Evolutionary conservation across 2,797 vertebrate species (phyloP), one percentile per base, ranked within the genome.

Genomic region (Allochrocebus solatus): DNA sequence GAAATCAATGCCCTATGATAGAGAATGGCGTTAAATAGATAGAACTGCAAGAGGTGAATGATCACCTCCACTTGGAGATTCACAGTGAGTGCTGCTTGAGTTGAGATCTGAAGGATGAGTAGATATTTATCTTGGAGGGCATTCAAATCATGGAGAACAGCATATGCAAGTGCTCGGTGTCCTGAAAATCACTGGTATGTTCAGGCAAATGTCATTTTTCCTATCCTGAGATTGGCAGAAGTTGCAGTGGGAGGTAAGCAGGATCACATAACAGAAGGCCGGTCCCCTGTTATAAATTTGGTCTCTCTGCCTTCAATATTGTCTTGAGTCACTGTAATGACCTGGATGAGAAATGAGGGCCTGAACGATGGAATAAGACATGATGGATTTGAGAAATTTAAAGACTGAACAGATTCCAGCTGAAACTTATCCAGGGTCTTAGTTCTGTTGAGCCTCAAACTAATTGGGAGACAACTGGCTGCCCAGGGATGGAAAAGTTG

Each of bases 401-500:
- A 81, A 86, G 55, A 81, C 1, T 75, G 93, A 95, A 94, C 8
- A 41, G 13, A 87, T 24, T 93, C 97, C 97, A 98, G 83, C 89
- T 98, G 97, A 97, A 96, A 72, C 17, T 74, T 87, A 81, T 79
- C 96, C 97, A 98, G 46, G n/a, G 41, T 78, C 82, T 61, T 33
- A 30, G 89, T 82, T 93, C 97, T 98, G 98, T 76, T 86, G 59
- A 96, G 53, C 28, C 72, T 98, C 97, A 97, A 96, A 93, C 46
- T 97, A 89, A 97, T 39, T 94, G 89, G 95, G 59, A 97, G 48
- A 97, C 82, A 97, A 70, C 30, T 91, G 85, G 78, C 86, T 95
- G 97, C 93, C 89, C 91, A 75, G 79, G 96, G 90, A 98, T 94
- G 75, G 94, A 70, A 89, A 96, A 95, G 36, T 87, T 97, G 86